Evolutionary conservation across 2,113 vertebrate species (phyloP), one percentile per base, ranked within the genome.

Genomic region (Porphyrio hochstetteri): DNA sequence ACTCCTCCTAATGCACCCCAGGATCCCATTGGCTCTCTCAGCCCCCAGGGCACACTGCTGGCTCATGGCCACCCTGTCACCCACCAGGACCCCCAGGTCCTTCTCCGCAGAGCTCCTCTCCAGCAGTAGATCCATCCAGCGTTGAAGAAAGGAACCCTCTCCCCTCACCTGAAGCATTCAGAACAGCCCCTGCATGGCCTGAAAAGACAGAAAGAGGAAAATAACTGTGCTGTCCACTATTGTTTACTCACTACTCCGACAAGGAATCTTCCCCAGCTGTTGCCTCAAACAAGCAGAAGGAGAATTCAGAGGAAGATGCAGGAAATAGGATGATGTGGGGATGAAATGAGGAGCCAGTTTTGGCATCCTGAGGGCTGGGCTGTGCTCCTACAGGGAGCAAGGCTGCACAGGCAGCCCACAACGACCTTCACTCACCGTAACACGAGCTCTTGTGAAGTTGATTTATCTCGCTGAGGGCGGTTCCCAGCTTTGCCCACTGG

Each of bases 381-480:
- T 59, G 31, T 19, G 61, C 35, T 86, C 1, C 5, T 3, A 14
- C 1, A 4, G 63, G 82, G 81, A n/a, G 7, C 35, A 7, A 0
- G 20, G 53, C 64, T 42, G 61, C 8, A 20, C 52, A 27, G 61
- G 13, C 48, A 81, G 29, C 56, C 71, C 76, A 44, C 69, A 27
- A 61, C 2, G 31, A 94, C 91, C 95, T 94, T 91, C 81, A 59
- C 35, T 79, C 50, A 16, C 82, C 40, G 88, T 63, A 94, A 95
- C 91, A 72, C 0, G 9, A 96, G 81, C 83, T 74, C 72, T 33
- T 9, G 3, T 29, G 10, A 56, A 5, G 31, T 1, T 89, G 91
- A 92, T 92, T 95, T 93, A 85, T 92, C 52, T 72, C 23, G 25
- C 74, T 91, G 74, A 75, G 25, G 76, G 74, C 1, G 0, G 63